These are phyloP conservation scores for Trichomalopsis sarcophagae DNA, from an alignment of 1,140 invertebrate genomes.

Conservation along the genomic window DNA sequence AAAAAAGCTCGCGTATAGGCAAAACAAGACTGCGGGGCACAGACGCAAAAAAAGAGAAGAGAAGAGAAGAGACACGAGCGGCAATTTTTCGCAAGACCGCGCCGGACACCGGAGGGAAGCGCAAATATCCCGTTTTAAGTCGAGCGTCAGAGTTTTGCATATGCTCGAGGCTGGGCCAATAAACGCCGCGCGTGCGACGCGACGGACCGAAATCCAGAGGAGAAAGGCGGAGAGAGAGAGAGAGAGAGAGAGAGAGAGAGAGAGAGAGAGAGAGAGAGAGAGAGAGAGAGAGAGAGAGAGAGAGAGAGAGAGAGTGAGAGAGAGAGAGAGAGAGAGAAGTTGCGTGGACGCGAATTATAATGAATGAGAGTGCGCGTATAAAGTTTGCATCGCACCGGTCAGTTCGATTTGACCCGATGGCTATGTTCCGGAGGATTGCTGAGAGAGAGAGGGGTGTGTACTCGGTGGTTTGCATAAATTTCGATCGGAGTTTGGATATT, in stretches of 20 bases:
- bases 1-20: background rate
- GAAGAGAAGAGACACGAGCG: background rate
- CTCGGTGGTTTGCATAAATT: background rate
- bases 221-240: background rate
- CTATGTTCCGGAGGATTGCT: background rate
- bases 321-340: background rate
- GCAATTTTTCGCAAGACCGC: background rate
- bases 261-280: background rate
- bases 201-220: background rate
- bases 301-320: too few relatives aligned
- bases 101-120: constrained; percentile 36
- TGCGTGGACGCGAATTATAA: constrained; percentile 36
- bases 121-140: constrained; percentile 72
- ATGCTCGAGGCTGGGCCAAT: constrained; percentile 53
- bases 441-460: background rate
- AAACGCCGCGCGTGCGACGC: background rate
- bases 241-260: background rate
- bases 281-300: too few relatives aligned
- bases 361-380: constrained; percentile 38
- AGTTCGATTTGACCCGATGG: constrained; percentile 32
- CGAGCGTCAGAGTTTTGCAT: constrained; percentile 39
- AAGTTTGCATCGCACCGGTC: constrained; percentile 20
- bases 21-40: background rate
- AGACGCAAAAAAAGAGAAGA: background rate
- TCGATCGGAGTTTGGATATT: background rate